These are phyloP conservation scores for Hylaea fasciaria DNA, from an alignment of 2,888 invertebrate genomes.

Conservation along the genomic window DNA sequence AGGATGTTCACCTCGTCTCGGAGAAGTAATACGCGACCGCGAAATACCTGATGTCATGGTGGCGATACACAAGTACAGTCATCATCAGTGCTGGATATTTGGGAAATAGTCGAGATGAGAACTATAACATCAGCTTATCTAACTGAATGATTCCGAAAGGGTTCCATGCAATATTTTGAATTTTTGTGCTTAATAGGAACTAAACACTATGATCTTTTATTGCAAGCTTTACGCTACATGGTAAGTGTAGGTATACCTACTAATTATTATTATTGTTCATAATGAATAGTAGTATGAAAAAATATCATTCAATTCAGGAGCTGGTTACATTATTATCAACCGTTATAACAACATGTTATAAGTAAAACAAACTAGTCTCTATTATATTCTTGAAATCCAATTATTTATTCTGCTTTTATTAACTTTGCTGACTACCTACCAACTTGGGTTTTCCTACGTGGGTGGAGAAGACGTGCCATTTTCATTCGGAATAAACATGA, in stretches of 20 bases:
- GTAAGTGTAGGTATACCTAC: too few relatives aligned
- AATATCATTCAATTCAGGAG: too few relatives aligned
- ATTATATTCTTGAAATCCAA: conserved; percentile 39
- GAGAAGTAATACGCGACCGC: conserved; percentile 37
- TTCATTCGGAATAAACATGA: conserved; percentile 10
- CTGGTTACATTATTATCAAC: background rate
- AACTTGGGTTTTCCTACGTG: conserved; percentile 32
- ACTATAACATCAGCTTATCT: too few relatives aligned
- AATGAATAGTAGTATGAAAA: too few relatives aligned
- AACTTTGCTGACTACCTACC: conserved; percentile 11
- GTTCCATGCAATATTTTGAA: too few relatives aligned
- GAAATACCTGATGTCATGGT: conserved; percentile 71
- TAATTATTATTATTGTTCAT: too few relatives aligned
- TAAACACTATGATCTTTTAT: too few relatives aligned
- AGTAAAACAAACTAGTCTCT: background rate
- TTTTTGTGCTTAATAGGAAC: too few relatives aligned
- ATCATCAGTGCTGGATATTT: background rate
- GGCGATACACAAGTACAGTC: conserved; percentile 47
- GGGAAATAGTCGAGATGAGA: background rate
- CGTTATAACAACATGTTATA: background rate
- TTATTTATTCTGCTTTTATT: conserved; percentile 1
- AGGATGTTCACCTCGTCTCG: conserved; percentile 76
- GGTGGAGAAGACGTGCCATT: conserved; percentile 19
- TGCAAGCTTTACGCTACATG: too few relatives aligned
- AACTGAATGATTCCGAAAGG: too few relatives aligned